A percentile compares a stretch with the other conserved stretches of the same genome.
These are phyloP conservation scores for Drosophila mauritiana DNA, from an alignment of 1,140 invertebrate genomes.

Conservation along the genomic window DNA sequence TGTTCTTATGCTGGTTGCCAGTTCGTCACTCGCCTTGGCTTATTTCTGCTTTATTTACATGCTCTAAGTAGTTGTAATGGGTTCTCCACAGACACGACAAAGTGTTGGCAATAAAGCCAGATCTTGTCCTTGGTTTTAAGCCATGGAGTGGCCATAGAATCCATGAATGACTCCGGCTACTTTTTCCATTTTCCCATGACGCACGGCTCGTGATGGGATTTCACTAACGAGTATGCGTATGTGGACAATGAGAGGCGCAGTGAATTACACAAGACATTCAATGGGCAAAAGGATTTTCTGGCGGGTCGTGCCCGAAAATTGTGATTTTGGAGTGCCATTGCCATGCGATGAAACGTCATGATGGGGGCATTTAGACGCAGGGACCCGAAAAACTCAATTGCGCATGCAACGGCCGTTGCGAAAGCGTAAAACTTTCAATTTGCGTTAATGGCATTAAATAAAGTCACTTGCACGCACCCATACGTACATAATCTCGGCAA, in stretches of 20 bases:
- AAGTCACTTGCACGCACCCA: conserved; percentile 57
- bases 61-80: conserved; percentile 82
- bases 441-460: conserved; percentile 82
- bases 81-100: conserved; percentile 59
- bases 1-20: conserved; percentile 40
- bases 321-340: conserved; percentile 13
- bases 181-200: conserved; percentile 53
- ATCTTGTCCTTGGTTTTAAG: conserved; percentile 66
- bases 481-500: conserved; percentile 32
- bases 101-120: conserved; percentile 71
- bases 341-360: conserved; percentile 43
- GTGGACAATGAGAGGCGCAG: conserved; percentile 41
- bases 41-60: conserved; percentile 80
- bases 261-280: conserved; percentile 34
- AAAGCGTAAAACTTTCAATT: conserved; percentile 80
- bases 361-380: conserved; percentile 42
- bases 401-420: conserved; percentile 72
- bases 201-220: conserved; percentile 22
- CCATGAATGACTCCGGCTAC: conserved; percentile 60
- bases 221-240: conserved; percentile 11
- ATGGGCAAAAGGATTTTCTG: conserved; percentile 29
- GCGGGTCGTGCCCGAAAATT: conserved; percentile 23
- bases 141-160: conserved; percentile 60
- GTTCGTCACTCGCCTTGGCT: conserved; percentile 77
- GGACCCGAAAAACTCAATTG: conserved; percentile 71